These are phyloP conservation scores for Lepidocolaptes lacrymiger DNA, from an alignment of 2,797 vertebrate species.

Conservation along the genomic window DNA sequence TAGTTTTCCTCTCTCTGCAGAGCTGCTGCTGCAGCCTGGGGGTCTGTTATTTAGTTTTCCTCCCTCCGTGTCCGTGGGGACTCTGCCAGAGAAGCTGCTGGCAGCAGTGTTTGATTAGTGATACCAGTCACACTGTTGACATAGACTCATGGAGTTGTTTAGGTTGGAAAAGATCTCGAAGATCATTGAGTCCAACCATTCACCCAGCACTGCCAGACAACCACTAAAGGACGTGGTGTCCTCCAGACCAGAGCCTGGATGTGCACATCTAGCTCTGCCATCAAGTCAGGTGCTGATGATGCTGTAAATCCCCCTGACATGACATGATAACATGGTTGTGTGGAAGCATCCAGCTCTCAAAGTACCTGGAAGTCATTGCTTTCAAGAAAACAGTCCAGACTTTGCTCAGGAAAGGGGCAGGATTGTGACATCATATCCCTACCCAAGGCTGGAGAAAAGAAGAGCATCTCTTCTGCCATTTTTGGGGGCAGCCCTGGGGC, in stretches of 20 bases:
- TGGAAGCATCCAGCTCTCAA: not conserved
- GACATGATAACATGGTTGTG: rapidly evolving
- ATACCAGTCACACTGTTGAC: not conserved
- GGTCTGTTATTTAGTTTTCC: not conserved
- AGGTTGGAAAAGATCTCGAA: not conserved
- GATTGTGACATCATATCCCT: not conserved
- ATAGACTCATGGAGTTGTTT: not conserved
- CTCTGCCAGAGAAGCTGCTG: not conserved
- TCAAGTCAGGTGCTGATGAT: not conserved
- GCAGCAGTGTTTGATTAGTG: not conserved
- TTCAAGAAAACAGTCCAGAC: not conserved
- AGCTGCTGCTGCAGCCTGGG: not conserved
- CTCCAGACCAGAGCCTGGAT: not conserved
- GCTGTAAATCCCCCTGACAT: not conserved
- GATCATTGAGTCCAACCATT: not conserved
- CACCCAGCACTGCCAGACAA: not conserved
- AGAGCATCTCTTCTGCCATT: not conserved
- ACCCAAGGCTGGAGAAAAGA: not conserved
- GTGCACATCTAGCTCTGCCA: not conserved
- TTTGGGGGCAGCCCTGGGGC: not conserved
- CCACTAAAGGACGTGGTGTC: not conserved
- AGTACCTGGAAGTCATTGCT: not conserved
- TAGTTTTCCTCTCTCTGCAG: not conserved
- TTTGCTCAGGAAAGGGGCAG: not conserved
- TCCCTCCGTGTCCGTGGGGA: rapidly evolving